Conservation (phyloP, 2,797 vertebrate species). For the Anguilla megastoma region DNA sequence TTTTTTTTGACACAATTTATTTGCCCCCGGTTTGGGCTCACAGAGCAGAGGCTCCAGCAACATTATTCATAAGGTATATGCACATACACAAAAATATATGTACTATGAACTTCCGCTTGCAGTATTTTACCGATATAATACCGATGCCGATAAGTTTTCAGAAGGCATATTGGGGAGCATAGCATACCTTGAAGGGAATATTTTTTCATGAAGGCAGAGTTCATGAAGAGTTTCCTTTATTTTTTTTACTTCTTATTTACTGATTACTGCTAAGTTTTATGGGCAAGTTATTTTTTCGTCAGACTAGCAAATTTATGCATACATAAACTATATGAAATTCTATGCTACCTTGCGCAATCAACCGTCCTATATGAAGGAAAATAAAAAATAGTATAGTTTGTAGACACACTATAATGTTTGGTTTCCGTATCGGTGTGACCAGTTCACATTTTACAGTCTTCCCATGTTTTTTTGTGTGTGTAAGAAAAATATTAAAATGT, state of each 20-base stretch:
- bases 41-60: neutral
- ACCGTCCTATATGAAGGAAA: neutral
- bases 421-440: neutral
- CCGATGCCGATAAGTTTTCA: too few relatives aligned
- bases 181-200: neutral
- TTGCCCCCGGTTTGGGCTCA: slow-evolving; percentile 8
- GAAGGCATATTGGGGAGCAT: neutral
- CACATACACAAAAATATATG: neutral
- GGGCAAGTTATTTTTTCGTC: neutral
- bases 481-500: neutral
- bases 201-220: neutral
- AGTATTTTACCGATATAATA: too few relatives aligned
- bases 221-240: neutral
- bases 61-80: neutral
- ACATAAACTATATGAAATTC: neutral
- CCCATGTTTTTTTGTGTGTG: neutral
- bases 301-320: neutral
- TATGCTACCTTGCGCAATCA: neutral
- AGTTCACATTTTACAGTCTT: neutral
- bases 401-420: neutral
- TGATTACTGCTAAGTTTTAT: neutral
- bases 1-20: slow-evolving; percentile 16
- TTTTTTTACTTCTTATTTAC: neutral
- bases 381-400: neutral
- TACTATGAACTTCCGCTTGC: neutral